Conservation (phyloP, 2,797 vertebrate species). For the Meriones psammophilus region DNA sequence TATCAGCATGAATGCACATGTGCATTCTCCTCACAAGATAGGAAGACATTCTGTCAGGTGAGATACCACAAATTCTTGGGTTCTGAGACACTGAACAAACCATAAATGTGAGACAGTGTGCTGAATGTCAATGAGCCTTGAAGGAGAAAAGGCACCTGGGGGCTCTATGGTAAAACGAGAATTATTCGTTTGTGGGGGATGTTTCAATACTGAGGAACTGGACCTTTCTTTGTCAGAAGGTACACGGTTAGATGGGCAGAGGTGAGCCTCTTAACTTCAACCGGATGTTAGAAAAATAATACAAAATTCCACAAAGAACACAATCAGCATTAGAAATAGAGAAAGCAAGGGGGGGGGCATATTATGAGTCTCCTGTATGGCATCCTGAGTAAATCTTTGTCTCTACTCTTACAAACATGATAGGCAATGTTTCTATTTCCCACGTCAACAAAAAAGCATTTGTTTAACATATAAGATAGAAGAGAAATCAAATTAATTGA, state of each 20-base stretch:
- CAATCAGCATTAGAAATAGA: neutral
- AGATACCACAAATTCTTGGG: neutral
- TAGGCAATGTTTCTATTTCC: neutral
- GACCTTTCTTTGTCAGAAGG: neutral
- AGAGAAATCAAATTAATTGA: neutral
- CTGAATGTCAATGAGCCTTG: neutral
- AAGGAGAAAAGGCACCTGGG: neutral
- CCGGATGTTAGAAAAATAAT: neutral
- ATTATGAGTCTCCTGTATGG: accelerated
- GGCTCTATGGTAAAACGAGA: neutral
- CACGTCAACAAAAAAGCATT: neutral
- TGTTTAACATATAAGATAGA: neutral
- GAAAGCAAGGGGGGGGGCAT: accelerated
- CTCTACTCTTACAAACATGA: neutral
- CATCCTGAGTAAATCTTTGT: accelerated
- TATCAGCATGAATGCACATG: neutral
- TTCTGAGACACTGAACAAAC: neutral
- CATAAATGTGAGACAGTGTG: neutral
- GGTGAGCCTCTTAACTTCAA: neutral
- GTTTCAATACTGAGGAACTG: neutral
- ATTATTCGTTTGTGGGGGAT: neutral
- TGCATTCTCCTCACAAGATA: neutral
- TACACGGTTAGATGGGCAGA: neutral
- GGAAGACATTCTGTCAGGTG: neutral
- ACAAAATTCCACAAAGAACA: neutral